Conservation (phyloP, 2,113 vertebrate species). For the Lasiurus cinereus region DNA sequence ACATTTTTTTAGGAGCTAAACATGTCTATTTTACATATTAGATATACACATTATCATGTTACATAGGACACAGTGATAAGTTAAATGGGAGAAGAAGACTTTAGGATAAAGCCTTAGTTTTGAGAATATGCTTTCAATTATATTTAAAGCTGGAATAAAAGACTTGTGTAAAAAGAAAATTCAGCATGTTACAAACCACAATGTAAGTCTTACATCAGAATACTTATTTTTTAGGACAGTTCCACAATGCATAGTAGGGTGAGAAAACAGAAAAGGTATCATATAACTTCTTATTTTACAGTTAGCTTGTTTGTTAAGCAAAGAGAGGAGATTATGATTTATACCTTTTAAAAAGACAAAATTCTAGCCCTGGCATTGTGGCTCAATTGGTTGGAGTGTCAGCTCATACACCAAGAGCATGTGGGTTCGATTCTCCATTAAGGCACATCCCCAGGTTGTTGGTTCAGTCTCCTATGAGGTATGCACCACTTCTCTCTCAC, state of each 20-base stretch:
- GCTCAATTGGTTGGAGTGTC: background rate
- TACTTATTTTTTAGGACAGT: constrained; percentile 29
- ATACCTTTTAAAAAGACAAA: constrained; percentile 33
- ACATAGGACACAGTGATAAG: background rate
- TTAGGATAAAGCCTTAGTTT: constrained; percentile 21
- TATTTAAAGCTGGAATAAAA: constrained; percentile 49
- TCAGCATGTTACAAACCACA: constrained; percentile 42
- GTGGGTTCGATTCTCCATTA: background rate
- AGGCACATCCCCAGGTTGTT: background rate
- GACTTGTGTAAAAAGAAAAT: background rate
- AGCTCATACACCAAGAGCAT: background rate
- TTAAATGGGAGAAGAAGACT: background rate
- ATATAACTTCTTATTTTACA: background rate
- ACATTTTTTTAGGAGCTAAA: background rate
- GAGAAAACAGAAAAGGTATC: background rate
- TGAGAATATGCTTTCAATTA: constrained; percentile 29
- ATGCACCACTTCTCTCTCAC: background rate
- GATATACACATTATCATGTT: background rate
- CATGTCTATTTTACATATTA: background rate
- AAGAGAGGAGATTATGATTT: background rate
- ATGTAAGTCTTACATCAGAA: background rate
- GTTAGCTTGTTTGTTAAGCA: background rate
- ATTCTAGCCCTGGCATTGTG: background rate
- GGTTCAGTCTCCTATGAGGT: background rate
- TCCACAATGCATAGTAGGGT: background rate